phyloP scores from a whole-genome alignment of 1,140 invertebrate genomes.

The Heterodera schachtii region DNA sequence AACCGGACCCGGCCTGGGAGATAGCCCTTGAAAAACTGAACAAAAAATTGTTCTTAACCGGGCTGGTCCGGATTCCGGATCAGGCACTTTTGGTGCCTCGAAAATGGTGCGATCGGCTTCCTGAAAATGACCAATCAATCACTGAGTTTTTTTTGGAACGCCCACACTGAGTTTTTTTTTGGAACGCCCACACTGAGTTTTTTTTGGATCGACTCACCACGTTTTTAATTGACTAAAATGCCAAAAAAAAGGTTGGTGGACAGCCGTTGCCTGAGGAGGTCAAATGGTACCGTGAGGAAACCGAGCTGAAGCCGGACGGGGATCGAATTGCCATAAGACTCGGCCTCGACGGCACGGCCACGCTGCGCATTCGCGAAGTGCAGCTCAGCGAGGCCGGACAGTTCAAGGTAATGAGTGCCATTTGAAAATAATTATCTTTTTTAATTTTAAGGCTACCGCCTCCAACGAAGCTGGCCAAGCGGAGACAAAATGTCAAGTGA shows the following conservation, averaged over 20 bases:
- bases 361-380: conserved; percentile 74
- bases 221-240: too few relatives aligned
- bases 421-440: not conserved
- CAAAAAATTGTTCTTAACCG: too few relatives aligned
- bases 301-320: conserved; percentile 50
- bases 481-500: conserved; percentile 53
- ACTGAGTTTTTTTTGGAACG: too few relatives aligned
- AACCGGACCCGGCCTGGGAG: too few relatives aligned
- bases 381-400: conserved; percentile 79
- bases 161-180: too few relatives aligned
- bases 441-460: conserved; percentile 69
- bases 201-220: too few relatives aligned
- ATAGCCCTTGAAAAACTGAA: too few relatives aligned
- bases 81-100: too few relatives aligned
- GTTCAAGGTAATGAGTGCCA: conserved; percentile 70
- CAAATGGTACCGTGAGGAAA: conserved; percentile 50
- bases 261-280: conserved; percentile 65
- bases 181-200: too few relatives aligned
- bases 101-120: too few relatives aligned
- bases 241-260: conserved; percentile 46
- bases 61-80: too few relatives aligned
- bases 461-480: conserved; percentile 54
- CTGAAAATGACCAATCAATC: too few relatives aligned
- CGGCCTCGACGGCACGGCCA: conserved; percentile 78
- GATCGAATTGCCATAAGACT: conserved; percentile 73